These are phyloP conservation scores for Dryobota labecula DNA, from an alignment of 2,888 invertebrate genomes.

Conservation along the genomic window DNA sequence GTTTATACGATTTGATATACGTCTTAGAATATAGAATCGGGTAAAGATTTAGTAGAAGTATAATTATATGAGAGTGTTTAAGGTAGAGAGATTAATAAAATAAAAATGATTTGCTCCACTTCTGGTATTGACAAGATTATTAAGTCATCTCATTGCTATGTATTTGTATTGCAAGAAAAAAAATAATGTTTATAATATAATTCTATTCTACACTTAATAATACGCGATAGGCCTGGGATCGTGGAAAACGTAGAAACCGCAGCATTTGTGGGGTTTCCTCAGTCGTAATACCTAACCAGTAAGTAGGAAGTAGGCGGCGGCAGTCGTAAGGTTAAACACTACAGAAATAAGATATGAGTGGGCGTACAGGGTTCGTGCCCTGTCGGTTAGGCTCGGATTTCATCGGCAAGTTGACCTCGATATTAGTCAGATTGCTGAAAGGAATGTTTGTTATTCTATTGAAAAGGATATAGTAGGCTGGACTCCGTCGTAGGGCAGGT, in stretches of 20 bases:
- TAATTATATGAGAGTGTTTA: too few relatives aligned
- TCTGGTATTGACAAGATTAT: not conserved
- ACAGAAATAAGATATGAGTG: conserved; percentile 90
- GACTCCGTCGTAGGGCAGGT: conserved; percentile 97
- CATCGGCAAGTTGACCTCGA: conserved; percentile 65
- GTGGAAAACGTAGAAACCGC: conserved; percentile 86
- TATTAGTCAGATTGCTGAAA: conserved; percentile 47
- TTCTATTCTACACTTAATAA: conserved; percentile 40
- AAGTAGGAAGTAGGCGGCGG: conserved; percentile 86
- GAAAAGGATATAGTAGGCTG: conserved; percentile 98
- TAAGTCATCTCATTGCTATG: conserved; percentile 12
- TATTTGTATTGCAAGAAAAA: conserved; percentile 20
- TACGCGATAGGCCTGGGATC: conserved; percentile 57
- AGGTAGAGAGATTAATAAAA: not conserved
- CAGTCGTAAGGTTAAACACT: conserved; percentile 90
- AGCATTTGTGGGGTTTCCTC: conserved; percentile 87
- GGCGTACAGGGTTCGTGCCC: conserved; percentile 76
- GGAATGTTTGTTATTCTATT: conserved; percentile 54
- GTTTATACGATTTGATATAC: conserved; percentile 25
- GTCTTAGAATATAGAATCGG: conserved; percentile 11
- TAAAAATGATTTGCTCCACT: not conserved
- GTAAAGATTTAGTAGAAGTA: not conserved
- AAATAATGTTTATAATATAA: conserved; percentile 38
- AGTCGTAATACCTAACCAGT: conserved; percentile 85
- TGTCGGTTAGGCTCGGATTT: conserved; percentile 66